Evolutionary conservation across 1,140 invertebrate genomes (phyloP), one percentile per base, ranked within the genome.

Genomic region (Sitobion miscanthi): DNA sequence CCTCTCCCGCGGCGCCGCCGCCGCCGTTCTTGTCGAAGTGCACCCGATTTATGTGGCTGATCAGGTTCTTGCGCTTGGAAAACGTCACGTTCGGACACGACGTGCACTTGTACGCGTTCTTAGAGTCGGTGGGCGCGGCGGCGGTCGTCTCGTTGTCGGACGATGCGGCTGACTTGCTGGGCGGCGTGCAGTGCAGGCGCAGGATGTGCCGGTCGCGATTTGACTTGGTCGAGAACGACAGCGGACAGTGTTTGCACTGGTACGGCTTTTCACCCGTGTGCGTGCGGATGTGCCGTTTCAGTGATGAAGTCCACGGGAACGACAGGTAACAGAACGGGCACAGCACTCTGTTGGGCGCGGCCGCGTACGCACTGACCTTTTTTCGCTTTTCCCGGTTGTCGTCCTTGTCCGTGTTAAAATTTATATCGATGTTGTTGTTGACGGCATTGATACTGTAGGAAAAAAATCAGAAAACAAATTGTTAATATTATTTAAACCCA

Each of bases 251-350:
- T 2, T 97, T 97, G 95, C 99, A 99, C 95, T 99, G 98, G 95
- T 97, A 99, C 0, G 99, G 99, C 95, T 99, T 99, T 95, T 99
- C 98, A 9, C 99, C 99, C 9, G 98, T 99, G 94, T 99, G 98
- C 0, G 98, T 99, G 0, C 99, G 96, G 47, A 99, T 97, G 95
- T 99, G 99, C 7, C 98, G 96, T 7, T 98, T 96, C 23, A 99
- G 96, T 0, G 98, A 99, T 25, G 98, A 99, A 8, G 97, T 98
- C 99, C 99, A 99, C 0, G 99, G 99, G 95, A 99, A 99, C 94
- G 98, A 98, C 47, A 98, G 96, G 88, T 97, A 96, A 95, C 99
- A 99, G 94, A 98, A 99, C 0, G 98, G 98, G 95, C 99, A 99
- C 21, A 97, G 97, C 0, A 98, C 98, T 83, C 98, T 96, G 95